Conservation (phyloP, 2,888 invertebrate species). For the Sinotaia quadrata region DNA sequence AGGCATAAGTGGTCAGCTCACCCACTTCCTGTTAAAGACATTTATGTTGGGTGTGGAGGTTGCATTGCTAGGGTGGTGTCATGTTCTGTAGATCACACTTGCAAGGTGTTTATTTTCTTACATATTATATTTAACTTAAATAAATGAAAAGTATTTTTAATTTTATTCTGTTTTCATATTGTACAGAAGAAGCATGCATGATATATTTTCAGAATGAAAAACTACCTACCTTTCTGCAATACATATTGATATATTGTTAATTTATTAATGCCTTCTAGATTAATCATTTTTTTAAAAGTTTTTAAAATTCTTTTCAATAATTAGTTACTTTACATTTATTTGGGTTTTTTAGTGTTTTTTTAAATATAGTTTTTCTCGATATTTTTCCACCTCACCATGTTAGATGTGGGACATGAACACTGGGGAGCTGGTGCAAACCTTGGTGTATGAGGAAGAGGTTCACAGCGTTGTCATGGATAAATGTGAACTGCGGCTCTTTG, state of each 20-base stretch:
- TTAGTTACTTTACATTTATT: too few relatives aligned
- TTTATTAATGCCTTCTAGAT: too few relatives aligned
- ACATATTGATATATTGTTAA: too few relatives aligned
- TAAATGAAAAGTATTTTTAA: not conserved
- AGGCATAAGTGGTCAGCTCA: slow-evolving; percentile 80
- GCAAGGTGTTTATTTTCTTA: slow-evolving; percentile 75
- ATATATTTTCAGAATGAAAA: too few relatives aligned
- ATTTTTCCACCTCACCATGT: too few relatives aligned
- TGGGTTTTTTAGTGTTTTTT: too few relatives aligned
- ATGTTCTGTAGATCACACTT: slow-evolving; percentile 86
- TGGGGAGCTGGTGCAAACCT: slow-evolving; percentile 81
- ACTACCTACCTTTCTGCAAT: too few relatives aligned
- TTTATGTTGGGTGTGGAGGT: slow-evolving; percentile 83
- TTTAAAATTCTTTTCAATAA: too few relatives aligned
- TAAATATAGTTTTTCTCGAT: too few relatives aligned
- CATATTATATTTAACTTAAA: not conserved
- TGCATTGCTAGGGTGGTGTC: slow-evolving; percentile 82
- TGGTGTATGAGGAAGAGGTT: slow-evolving; percentile 82
- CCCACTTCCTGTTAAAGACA: slow-evolving; percentile 84
- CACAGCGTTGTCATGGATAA: slow-evolving; percentile 81
- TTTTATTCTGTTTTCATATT: not conserved
- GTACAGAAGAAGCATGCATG: too few relatives aligned
- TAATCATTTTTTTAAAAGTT: too few relatives aligned
- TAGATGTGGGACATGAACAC: slow-evolving; percentile 82
- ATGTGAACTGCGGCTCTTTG: slow-evolving; percentile 81